phyloP scores from a whole-genome alignment of 2,888 invertebrate species.

The Mimachlamys varia region DNA sequence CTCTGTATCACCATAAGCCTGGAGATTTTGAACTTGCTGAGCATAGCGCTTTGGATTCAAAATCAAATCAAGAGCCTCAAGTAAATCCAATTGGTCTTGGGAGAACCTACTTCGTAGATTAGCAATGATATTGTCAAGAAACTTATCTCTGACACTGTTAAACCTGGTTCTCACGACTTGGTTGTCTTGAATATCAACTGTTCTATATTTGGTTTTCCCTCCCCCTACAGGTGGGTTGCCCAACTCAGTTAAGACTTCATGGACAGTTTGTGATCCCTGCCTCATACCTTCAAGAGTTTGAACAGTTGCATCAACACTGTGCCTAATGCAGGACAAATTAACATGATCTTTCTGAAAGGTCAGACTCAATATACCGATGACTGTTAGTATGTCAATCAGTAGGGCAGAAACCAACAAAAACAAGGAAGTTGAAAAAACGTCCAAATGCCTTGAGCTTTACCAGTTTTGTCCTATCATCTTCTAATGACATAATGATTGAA shows the following conservation, averaged over 20 bases:
- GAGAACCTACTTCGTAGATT: conserved; percentile 47
- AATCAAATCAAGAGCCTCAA: conserved; percentile 43
- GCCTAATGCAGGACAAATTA: conserved; percentile 28
- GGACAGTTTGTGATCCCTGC: conserved; percentile 39
- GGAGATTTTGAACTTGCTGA: conserved; percentile 24
- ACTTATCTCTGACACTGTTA: conserved; percentile 40
- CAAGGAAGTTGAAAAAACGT: conserved; percentile 5
- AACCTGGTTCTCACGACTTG: conserved; percentile 46
- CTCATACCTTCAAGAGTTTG: background rate
- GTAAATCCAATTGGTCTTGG: conserved; percentile 36
- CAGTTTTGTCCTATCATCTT: conserved; percentile 42
- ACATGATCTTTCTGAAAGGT: conserved; percentile 47
- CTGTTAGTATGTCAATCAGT: conserved; percentile 34
- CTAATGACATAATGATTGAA: conserved; percentile 42
- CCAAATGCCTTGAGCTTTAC: conserved; percentile 32
- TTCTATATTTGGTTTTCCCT: background rate
- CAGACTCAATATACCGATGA: conserved; percentile 36
- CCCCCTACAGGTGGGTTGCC: background rate
- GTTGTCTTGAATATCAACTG: conserved; percentile 44
- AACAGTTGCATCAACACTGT: conserved; percentile 11
- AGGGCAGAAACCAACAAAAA: conserved; percentile 41
- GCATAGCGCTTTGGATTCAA: conserved; percentile 53
- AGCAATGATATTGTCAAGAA: conserved; percentile 38
- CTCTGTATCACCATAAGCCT: conserved; percentile 43
- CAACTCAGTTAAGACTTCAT: conserved; percentile 26